Evolutionary conservation across 2,113 vertebrate genomes (phyloP).

Genomic region (Pachycephala philippinensis): DNA sequence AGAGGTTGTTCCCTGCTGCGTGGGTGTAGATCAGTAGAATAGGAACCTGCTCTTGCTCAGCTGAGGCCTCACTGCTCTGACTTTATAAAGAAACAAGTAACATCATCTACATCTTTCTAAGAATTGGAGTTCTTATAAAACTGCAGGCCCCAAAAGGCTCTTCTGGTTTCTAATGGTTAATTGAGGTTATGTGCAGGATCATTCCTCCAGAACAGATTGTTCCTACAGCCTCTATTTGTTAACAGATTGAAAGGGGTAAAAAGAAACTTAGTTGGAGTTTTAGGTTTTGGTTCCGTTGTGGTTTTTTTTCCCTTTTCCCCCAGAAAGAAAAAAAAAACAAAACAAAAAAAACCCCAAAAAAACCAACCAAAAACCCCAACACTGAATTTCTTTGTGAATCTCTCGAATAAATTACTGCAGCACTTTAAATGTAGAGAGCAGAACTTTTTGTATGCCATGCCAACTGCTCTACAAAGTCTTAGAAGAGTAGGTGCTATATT

Average conservation of each 20-base stretch:
- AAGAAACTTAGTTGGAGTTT: background rate
- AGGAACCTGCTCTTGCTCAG: background rate
- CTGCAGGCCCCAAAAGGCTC: background rate
- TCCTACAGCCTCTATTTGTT: background rate
- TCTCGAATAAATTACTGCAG: background rate
- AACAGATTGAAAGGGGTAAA: background rate
- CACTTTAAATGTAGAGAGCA: background rate
- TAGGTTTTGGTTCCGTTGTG: background rate
- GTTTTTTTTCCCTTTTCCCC: fast-evolving
- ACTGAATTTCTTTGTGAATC: background rate
- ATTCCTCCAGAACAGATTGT: background rate
- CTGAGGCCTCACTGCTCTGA: background rate
- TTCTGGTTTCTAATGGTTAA: background rate
- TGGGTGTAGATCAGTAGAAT: background rate
- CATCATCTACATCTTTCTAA: background rate
- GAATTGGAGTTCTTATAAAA: background rate
- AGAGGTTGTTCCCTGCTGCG: background rate
- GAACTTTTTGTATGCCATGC: background rate
- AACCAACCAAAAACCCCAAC: background rate
- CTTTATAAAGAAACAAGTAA: background rate
- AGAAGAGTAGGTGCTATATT: constrained; percentile 34
- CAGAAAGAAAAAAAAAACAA: too few relatives aligned
- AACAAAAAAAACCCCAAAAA: fast-evolving
- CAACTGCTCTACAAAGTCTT: background rate
- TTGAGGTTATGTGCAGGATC: background rate